Percentiles rank a stretch among this genome's conserved stretches.
Evolutionary conservation across 2,888 invertebrate species (phyloP).

Genomic region (Seladonia tumulorum): DNA sequence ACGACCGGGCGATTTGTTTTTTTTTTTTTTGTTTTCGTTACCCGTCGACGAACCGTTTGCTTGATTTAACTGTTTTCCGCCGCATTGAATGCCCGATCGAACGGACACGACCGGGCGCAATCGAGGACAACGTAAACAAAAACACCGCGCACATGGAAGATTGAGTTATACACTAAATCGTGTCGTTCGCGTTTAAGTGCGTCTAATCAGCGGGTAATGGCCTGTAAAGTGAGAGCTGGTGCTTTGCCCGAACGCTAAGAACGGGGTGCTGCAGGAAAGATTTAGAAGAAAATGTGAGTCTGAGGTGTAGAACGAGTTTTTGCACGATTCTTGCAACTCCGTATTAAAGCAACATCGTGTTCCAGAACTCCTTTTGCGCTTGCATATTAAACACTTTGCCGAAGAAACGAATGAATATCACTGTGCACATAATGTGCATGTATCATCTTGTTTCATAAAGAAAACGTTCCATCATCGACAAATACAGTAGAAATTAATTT

Average conservation of each 20-base stretch:
- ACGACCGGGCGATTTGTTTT: background rate
- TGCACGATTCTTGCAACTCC: background rate
- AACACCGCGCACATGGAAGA: background rate
- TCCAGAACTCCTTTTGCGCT: too few relatives aligned
- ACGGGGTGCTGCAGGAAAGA: background rate
- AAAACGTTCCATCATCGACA: too few relatives aligned
- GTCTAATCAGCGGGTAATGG: background rate
- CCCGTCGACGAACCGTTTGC: background rate
- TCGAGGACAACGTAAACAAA: background rate
- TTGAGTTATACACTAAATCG: background rate
- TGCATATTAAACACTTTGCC: too few relatives aligned
- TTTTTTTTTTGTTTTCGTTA: background rate
- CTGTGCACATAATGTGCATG: too few relatives aligned
- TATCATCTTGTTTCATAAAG: too few relatives aligned
- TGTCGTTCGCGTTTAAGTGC: background rate
- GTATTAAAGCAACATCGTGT: background rate
- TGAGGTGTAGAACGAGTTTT: background rate
- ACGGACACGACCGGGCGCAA: background rate
- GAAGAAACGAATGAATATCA: too few relatives aligned
- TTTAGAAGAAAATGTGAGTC: background rate
- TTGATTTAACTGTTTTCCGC: constrained; percentile 4
- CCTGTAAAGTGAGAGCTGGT: background rate
- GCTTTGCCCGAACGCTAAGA: background rate
- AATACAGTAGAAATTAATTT: too few relatives aligned
- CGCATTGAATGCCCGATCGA: background rate